Evolutionary conservation across 64 coral and sea anemone genomes (phyloP).

Genomic region (Montipora efflorescens): DNA sequence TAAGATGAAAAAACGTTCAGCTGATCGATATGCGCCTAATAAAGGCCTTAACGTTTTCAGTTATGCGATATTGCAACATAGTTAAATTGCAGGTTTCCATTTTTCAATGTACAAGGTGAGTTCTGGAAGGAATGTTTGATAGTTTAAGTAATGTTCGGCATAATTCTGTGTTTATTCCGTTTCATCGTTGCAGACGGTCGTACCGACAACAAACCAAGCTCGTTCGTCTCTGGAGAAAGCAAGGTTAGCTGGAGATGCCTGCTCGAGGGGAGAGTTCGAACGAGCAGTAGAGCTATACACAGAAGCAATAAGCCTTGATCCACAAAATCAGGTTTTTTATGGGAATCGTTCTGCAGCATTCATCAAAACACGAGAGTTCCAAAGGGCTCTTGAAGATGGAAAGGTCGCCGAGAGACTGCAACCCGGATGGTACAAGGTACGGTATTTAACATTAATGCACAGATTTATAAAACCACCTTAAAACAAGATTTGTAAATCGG

Average conservation of each 20-base stretch:
- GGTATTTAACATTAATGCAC: neutral
- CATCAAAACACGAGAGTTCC: conserved; percentile 84
- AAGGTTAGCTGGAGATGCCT: conserved; percentile 85
- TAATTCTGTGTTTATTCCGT: conserved; percentile 47
- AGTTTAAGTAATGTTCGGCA: conserved; percentile 13
- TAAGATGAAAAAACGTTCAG: neutral
- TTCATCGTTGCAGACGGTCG: conserved; percentile 51
- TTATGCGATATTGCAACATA: conserved; percentile 2
- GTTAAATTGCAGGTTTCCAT: conserved; percentile 8
- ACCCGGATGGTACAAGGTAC: conserved; percentile 94
- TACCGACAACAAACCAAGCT: conserved; percentile 42
- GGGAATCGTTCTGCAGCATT: conserved; percentile 95
- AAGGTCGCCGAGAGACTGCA: conserved; percentile 79
- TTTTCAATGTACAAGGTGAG: neutral
- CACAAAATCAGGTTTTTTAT: conserved; percentile 97
- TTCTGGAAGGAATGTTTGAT: conserved; percentile 18
- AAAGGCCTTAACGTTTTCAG: neutral
- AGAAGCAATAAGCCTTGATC: conserved; percentile 91
- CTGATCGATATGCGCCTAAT: neutral
- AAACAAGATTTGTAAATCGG: neutral
- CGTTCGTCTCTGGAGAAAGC: conserved; percentile 86
- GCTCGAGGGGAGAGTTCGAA: conserved; percentile 78
- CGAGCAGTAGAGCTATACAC: conserved; percentile 87
- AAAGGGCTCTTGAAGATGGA: conserved; percentile 89
- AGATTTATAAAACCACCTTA: neutral